Conservation (phyloP, 2,888 invertebrate genomes). For the Glaucopsyche alexis region DNA sequence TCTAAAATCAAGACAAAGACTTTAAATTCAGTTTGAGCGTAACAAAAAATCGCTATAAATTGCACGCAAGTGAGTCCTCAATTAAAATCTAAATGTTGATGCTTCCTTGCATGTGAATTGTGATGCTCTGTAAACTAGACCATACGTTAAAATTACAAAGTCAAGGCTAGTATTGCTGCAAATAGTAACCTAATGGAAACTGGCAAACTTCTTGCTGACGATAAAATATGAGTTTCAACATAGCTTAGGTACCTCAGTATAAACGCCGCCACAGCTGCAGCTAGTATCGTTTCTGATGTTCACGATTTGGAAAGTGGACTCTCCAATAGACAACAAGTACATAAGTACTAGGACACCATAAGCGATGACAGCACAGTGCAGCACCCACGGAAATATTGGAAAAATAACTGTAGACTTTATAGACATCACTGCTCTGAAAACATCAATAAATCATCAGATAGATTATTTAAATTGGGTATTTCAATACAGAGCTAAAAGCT, state of each 20-base stretch:
- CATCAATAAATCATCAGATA: not conserved
- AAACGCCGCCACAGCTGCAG: conserved; percentile 68
- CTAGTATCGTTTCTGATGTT: conserved; percentile 64
- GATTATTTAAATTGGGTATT: not conserved
- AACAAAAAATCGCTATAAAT: not conserved
- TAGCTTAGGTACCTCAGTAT: conserved; percentile 58
- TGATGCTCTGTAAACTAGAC: not conserved
- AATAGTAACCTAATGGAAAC: not conserved
- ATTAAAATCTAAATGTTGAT: not conserved
- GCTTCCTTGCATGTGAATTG: conserved; percentile 1
- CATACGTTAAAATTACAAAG: not conserved
- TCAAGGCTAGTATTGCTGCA: not conserved
- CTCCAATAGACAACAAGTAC: conserved; percentile 85
- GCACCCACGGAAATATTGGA: conserved; percentile 93
- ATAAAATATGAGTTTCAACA: not conserved
- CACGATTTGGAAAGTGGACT: conserved; percentile 81
- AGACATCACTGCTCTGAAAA: conserved; percentile 90
- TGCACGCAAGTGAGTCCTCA: not conserved
- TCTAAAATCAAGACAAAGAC: not conserved
- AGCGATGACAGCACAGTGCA: conserved; percentile 86
- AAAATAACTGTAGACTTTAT: conserved; percentile 93
- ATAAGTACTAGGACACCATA: conserved; percentile 86
- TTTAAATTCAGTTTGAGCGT: not conserved
- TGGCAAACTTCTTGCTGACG: not conserved
- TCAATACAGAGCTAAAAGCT: no score